Evolutionary conservation across 2,888 invertebrate species (phyloP).

Genomic region (Tortrix viridana): DNA sequence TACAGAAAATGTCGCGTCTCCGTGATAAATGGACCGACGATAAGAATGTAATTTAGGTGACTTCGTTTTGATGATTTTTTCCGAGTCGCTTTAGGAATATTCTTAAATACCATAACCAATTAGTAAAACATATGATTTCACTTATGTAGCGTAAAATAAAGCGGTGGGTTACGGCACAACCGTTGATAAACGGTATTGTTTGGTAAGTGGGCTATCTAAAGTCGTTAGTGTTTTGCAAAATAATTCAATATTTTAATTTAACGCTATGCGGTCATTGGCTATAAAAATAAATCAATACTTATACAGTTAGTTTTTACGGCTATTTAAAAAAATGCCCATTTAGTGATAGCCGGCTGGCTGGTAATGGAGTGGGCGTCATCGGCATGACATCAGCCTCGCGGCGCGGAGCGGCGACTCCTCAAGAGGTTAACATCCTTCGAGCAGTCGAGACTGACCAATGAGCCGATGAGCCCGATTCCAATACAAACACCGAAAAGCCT

Average conservation of each 20-base stretch:
- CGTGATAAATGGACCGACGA: conserved; percentile 50
- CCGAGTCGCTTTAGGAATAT: conserved; percentile 7
- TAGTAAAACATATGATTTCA: not conserved
- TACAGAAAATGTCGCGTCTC: conserved; percentile 47
- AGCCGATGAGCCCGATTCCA: conserved; percentile 60
- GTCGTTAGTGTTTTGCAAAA: conserved; percentile 24
- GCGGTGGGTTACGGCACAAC: conserved; percentile 7
- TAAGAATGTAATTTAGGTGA: conserved; percentile 46
- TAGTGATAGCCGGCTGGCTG: conserved; percentile 48
- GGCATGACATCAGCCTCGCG: conserved; percentile 67
- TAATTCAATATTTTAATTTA: conserved; percentile 10
- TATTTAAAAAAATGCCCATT: conserved; percentile 45
- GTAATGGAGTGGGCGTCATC: conserved; percentile 53
- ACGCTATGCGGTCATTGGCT: conserved; percentile 6
- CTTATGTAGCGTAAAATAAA: conserved; percentile 5
- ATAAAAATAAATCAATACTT: conserved; percentile 29
- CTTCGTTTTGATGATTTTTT: conserved; percentile 40
- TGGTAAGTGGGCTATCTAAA: conserved; percentile 14
- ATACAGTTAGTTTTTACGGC: conserved; percentile 26
- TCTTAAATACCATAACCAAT: not conserved
- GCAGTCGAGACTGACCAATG: conserved; percentile 59
- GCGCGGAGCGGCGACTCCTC: conserved; percentile 42
- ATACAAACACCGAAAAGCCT: conserved; percentile 62
- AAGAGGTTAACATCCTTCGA: conserved; percentile 75
- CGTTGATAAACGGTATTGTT: conserved; percentile 28